Evolutionary conservation across 2,797 vertebrate genomes (phyloP), one percentile per base, ranked within the genome.

Genomic region (Protosalanx chinensis): DNA sequence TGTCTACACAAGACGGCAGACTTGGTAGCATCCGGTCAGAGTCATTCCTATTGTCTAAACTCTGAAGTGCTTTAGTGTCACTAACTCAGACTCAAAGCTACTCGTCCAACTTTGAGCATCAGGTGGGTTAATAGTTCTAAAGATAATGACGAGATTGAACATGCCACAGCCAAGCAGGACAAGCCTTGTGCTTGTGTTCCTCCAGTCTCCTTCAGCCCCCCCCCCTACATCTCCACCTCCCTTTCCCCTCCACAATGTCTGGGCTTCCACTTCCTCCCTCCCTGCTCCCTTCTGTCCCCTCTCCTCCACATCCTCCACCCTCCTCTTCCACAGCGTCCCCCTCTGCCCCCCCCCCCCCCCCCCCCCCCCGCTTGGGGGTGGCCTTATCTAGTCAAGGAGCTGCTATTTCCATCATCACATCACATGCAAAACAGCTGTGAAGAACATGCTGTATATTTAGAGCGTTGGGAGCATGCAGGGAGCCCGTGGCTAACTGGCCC

Each of bases 361-460:
- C 67, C 68, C 75, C 70, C 75, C 81, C 49, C 60, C 60, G 37
- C 64, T 81, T 82, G 82, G 79, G 82, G 79, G 69, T 83, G 79
- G 79, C 72, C 83, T 88, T 89, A 91, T 91, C 87, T 86, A 76
- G 83, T 81, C 56, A 81, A 82, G 18, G 27, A 64, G 41, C 49
- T 78, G 69, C 89, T 91, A 90, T 93, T 92, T 92, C 84, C 83
- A 89, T 87, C 85, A 70, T 75, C 83, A 79, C 84, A 91, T 93
- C 92, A 93, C 93, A 94, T 94, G 92, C 91, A 91, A 89, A 93
- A 93, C 91, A 91, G 92, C 92, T 92, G 91, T 90, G 90, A 88
- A 82, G 88, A 91, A 84, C 85, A 80, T 85, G 70, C 80, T 83
- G 82, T 93, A 91, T 91, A 91, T 93, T 92, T 93, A 91, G 90